phyloP scores from a whole-genome alignment of 2,797 vertebrate species.

The Megaceryle alcyon region DNA sequence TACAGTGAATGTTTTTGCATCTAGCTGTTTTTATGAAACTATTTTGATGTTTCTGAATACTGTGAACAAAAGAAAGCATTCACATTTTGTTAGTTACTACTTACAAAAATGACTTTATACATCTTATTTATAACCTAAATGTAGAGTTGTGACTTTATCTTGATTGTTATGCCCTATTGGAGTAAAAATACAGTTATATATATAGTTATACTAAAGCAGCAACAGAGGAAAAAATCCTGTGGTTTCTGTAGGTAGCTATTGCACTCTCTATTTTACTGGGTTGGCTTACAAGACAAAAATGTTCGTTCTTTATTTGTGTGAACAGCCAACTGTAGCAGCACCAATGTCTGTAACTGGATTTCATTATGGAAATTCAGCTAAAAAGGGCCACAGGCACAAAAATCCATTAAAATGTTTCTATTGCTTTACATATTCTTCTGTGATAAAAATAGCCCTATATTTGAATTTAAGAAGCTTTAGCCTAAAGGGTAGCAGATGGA shows the following conservation, averaged over 20 bases:
- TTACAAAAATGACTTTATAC: conserved; percentile 7
- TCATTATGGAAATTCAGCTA: conserved; percentile 81
- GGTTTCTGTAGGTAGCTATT: neutral
- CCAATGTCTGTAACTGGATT: conserved; percentile 78
- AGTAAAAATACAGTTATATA: conserved; percentile 32
- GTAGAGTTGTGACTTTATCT: neutral
- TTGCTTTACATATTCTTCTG: conserved; percentile 81
- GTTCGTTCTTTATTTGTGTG: conserved; percentile 63
- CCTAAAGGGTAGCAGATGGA: conserved; percentile 82
- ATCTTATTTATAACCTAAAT: conserved; percentile 23
- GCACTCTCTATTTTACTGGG: conserved; percentile 27
- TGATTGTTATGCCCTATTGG: neutral
- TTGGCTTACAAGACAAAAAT: conserved; percentile 44
- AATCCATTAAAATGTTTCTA: conserved; percentile 83
- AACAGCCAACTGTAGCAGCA: conserved; percentile 73
- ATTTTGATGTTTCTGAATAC: neutral
- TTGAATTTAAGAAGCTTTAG: conserved; percentile 81
- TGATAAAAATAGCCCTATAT: conserved; percentile 81
- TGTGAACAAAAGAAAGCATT: conserved; percentile 1
- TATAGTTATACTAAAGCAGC: neutral
- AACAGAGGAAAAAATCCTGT: neutral
- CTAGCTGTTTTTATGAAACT: conserved; percentile 16
- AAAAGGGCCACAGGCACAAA: conserved; percentile 78
- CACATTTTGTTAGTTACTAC: conserved; percentile 40
- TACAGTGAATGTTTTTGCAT: neutral